Conservation (phyloP, 2,113 vertebrate genomes). For the Polyodon spathula region DNA sequence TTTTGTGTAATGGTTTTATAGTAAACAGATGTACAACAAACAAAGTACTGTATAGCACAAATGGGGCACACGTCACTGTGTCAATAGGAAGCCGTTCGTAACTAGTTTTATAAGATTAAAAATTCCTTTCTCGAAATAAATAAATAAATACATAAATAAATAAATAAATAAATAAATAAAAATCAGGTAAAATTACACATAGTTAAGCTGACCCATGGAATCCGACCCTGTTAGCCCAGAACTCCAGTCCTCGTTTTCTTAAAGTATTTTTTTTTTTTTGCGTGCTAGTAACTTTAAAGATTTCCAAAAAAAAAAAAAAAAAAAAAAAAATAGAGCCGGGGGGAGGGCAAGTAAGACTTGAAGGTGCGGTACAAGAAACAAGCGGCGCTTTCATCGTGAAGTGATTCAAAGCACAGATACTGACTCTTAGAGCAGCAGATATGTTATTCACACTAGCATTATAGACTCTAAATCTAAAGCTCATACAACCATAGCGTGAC, state of each 20-base stretch:
- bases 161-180: too few relatives aligned
- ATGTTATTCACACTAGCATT: constrained; percentile 43
- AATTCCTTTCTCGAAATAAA: too few relatives aligned
- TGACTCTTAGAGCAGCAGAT: constrained; percentile 43
- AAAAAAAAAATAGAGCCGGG: constrained; percentile 54
- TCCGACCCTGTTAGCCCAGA: background rate
- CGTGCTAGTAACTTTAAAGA: constrained; percentile 26
- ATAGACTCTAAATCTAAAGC: constrained; percentile 18
- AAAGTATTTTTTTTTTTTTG: constrained; percentile 10
- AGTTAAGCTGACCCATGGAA: too few relatives aligned
- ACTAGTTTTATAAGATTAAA: too few relatives aligned
- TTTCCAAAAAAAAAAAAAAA: constrained; percentile 47
- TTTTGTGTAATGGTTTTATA: too few relatives aligned
- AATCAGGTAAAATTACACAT: too few relatives aligned
- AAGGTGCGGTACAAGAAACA: constrained; percentile 58
- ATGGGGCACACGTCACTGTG: too few relatives aligned
- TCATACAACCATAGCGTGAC: constrained; percentile 47
- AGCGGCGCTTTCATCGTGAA: constrained; percentile 56
- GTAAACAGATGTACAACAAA: too few relatives aligned
- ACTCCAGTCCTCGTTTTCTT: constrained; percentile 40
- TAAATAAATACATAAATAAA: too few relatives aligned
- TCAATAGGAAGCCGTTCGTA: too few relatives aligned
- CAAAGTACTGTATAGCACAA: too few relatives aligned
- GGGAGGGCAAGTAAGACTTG: constrained; percentile 19
- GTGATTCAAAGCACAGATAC: constrained; percentile 56